Percentiles rank a stretch among this genome's conserved stretches.
Evolutionary conservation across 2,888 invertebrate species (phyloP).

Genomic region (Reticulitermes lucifugus): DNA sequence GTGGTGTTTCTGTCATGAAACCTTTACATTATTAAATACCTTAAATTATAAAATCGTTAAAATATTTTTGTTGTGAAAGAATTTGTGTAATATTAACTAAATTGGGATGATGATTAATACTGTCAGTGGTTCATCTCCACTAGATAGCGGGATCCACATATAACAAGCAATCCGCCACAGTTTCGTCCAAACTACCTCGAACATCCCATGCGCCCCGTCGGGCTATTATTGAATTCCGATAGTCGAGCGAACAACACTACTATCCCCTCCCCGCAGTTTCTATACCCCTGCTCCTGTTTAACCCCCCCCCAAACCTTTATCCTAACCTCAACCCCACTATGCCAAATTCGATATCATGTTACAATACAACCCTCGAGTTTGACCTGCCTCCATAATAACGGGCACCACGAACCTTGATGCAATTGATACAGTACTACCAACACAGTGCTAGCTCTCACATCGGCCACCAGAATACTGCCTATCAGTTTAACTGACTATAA

Average conservation of each 20-base stretch:
- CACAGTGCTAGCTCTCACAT: too few species aligned
- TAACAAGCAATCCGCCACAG: conserved; percentile 8
- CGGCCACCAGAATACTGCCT: not conserved
- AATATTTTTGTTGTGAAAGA: not conserved
- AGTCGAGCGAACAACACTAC: conserved; percentile 20
- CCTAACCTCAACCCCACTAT: conserved; percentile 1
- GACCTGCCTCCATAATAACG: conserved; percentile 25
- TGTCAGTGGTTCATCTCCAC: not conserved
- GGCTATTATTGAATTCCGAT: conserved; percentile 37
- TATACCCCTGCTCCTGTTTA: not conserved
- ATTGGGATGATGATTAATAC: not conserved
- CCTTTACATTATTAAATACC: too few species aligned
- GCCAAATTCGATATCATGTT: conserved; percentile 47
- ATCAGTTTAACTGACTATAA: not conserved
- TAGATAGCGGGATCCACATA: not conserved
- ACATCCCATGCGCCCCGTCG: conserved; percentile 22
- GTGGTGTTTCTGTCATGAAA: too few species aligned
- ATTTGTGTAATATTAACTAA: not conserved
- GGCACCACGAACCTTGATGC: not conserved
- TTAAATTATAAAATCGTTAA: not conserved
- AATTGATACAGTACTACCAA: conserved; percentile 31
- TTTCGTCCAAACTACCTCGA: not conserved
- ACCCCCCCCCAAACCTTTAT: not conserved
- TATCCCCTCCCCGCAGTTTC: not conserved
- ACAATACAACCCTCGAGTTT: conserved; percentile 41